Percentiles rank a stretch among this genome's conserved stretches.
Evolutionary conservation across 1,140 invertebrate genomes (phyloP).

Genomic region (Andricus grossulariae): DNA sequence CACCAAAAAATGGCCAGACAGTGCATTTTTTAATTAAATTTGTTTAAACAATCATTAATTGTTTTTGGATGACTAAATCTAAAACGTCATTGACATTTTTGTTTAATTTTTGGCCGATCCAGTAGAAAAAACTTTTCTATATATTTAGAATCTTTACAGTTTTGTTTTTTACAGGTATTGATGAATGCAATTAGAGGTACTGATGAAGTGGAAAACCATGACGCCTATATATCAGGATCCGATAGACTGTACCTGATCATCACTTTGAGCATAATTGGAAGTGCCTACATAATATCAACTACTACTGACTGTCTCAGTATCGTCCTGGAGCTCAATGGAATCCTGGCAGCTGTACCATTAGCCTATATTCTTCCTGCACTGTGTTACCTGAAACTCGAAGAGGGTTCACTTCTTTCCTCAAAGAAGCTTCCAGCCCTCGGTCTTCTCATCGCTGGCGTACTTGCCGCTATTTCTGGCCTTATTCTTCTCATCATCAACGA

Average conservation of each 20-base stretch:
- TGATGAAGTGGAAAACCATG: slow-evolving; percentile 75
- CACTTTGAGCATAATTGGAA: slow-evolving; percentile 83
- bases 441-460: slow-evolving; percentile 82
- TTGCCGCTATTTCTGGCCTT: slow-evolving; percentile 82
- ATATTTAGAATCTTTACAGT: too few relatives aligned
- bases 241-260: slow-evolving; percentile 79
- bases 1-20: too few relatives aligned
- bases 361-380: slow-evolving; percentile 90
- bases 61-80: too few relatives aligned
- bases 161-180: slow-evolving; percentile 59
- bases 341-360: slow-evolving; percentile 88
- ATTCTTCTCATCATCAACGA: slow-evolving; percentile 78
- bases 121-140: too few relatives aligned
- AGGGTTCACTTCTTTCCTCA: slow-evolving; percentile 81
- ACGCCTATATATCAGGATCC: slow-evolving; percentile 72
- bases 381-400: slow-evolving; percentile 87
- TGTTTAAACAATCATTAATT: too few relatives aligned
- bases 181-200: slow-evolving; percentile 76
- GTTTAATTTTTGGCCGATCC: too few relatives aligned
- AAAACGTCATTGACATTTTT: too few relatives aligned
- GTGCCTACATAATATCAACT: slow-evolving; percentile 87
- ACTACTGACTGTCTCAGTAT: slow-evolving; percentile 91
- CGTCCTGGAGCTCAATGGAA: slow-evolving; percentile 91
- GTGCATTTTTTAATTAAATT: too few relatives aligned
- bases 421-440: slow-evolving; percentile 85